Evolutionary conservation across 2,888 invertebrate genomes (phyloP), one percentile per base, ranked within the genome.

Genomic region (Erebia palarica): DNA sequence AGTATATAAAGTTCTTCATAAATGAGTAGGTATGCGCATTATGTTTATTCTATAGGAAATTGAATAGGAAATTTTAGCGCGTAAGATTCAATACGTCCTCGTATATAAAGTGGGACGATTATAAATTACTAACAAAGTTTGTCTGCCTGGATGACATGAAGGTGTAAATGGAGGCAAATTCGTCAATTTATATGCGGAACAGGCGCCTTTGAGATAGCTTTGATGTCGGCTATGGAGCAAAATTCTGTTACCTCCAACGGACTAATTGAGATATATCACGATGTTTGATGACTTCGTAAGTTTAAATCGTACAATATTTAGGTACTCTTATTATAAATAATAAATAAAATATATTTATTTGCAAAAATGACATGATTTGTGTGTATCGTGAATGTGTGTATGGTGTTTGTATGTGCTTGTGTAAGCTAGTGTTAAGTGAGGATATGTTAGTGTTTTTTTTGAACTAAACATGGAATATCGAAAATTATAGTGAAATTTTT

Each of bases 151-250:
- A 81, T 86, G 86, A 83, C 84, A 84, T 84, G 82, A 86, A 88
- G 89, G 91, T 90, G 91, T 89, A 90, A 91, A 90, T 91, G 85
- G 89, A 90, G 84, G 90, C 88, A 92, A 92, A 92, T 92, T 90
- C 87, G 86, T 90, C 92, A 92, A 92, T 93, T 91, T 92, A 91
- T 92, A 92, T 92, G 92, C 92, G 91, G 88, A 87, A 86, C 90
- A 87, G 84, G 78, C 82, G 86, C 88, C 88, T 90, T 90, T 90
- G 91, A 90, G 86, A 84, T 79, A 82, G 83, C 87, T 85, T 88
- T 84, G 86, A 83, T 85, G 85, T 85, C 81, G 84, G 82, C 79
- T 81, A 77, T 79, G 78, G 78, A 76, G 78, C 80, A 81, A 82
- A 81, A 80, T 80, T 82, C 80, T 80, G 77, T 76, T 77, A 77